These are phyloP conservation scores for Rotaria macrura DNA, from an alignment of 2,888 invertebrate species.

Conservation along the genomic window DNA sequence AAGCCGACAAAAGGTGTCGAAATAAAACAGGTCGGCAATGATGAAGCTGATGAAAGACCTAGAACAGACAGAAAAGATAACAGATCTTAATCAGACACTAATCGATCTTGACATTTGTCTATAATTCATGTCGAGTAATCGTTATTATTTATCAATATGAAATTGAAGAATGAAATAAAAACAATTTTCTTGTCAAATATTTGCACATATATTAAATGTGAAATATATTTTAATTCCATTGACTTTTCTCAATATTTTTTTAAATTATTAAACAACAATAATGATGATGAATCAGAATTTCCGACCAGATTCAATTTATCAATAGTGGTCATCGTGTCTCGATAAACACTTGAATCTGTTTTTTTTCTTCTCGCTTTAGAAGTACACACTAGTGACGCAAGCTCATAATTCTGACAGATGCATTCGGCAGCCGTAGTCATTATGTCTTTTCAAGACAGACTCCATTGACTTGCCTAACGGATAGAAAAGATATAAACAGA, in stretches of 20 bases:
- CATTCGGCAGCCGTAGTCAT: neutral
- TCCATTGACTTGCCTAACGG: neutral
- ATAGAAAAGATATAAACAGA: neutral
- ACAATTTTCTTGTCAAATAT: neutral
- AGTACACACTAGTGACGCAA: neutral
- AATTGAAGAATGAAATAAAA: neutral
- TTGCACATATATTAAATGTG: neutral
- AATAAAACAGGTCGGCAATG: neutral
- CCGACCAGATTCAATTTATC: neutral
- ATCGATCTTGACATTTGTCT: neutral
- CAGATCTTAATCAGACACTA: neutral
- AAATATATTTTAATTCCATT: neutral
- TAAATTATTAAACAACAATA: neutral
- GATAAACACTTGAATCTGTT: neutral
- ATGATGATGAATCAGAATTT: neutral
- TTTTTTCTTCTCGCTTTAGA: neutral
- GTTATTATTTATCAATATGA: neutral
- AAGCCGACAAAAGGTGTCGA: neutral
- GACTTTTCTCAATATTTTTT: neutral
- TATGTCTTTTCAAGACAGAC: neutral
- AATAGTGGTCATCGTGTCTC: neutral
- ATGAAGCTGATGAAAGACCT: constrained; percentile 11
- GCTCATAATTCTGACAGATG: neutral
- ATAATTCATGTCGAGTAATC: neutral
- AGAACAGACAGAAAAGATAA: neutral